Conservation (phyloP, 2,113 vertebrate species). For the Hyla sarda region DNA sequence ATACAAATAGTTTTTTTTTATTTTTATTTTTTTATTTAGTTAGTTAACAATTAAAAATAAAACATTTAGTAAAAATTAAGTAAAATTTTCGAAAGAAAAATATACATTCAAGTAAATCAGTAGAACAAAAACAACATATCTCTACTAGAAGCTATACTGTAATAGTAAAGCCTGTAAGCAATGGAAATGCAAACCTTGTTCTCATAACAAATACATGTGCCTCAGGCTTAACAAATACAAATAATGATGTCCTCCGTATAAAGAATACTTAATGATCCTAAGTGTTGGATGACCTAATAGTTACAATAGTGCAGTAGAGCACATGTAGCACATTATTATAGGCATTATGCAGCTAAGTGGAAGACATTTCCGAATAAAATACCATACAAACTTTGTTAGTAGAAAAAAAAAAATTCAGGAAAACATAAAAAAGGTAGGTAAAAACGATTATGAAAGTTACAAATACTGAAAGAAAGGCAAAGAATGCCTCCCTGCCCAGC, state of each 20-base stretch:
- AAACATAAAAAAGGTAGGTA: neutral
- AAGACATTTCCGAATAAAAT: neutral
- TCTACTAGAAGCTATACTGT: neutral
- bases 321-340: conserved; percentile 16
- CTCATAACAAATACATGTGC: neutral
- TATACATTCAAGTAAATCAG: neutral
- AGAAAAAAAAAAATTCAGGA: too few species aligned
- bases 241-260: conserved; percentile 39
- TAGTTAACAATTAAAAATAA: neutral
- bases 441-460: neutral
- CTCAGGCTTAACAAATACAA: conserved; percentile 24
- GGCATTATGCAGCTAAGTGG: conserved; percentile 3
- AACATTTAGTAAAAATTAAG: neutral
- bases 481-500: too few species aligned
- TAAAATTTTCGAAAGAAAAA: neutral
- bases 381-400: neutral
- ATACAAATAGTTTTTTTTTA: neutral
- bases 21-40: too few species aligned
- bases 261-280: conserved; percentile 15
- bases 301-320: conserved; percentile 20
- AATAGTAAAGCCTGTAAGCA: neutral
- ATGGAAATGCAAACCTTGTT: neutral
- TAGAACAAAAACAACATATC: neutral
- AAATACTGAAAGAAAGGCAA: too few species aligned
- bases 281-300: neutral